Conservation (phyloP, 2,113 vertebrate species). For the Mormyrus lacerda region DNA sequence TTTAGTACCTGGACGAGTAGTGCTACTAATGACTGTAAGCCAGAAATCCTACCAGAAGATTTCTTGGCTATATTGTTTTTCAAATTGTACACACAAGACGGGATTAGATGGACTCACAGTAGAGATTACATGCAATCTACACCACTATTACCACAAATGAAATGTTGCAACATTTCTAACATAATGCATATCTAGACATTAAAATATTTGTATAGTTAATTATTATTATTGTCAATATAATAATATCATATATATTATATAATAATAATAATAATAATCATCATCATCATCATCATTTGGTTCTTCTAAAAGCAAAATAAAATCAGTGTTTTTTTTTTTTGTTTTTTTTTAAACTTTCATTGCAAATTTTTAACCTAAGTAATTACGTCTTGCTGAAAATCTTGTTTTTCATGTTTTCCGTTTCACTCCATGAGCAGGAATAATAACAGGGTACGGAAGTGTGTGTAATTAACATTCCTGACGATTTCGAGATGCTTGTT, state of each 20-base stretch:
- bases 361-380: neutral
- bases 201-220: neutral
- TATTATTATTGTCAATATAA: neutral
- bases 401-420: neutral
- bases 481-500: neutral
- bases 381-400: neutral
- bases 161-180: neutral
- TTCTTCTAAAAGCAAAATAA: neutral
- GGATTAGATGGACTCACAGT: neutral
- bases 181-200: neutral
- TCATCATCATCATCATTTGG: neutral
- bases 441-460: neutral
- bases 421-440: neutral
- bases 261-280: neutral
- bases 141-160: neutral
- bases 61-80: neutral
- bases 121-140: neutral
- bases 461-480: neutral
- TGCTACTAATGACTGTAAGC: too few relatives aligned
- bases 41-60: neutral
- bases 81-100: neutral
- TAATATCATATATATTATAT: too few relatives aligned
- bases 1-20: too few relatives aligned
- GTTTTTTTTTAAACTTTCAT: neutral
- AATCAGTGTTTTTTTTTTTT: neutral